A percentile compares a stretch with the other conserved stretches of the same genome.
Conservation (phyloP, 30 jellyfish, hydroid and myxozoan species). For the Nemopilema nomurai region DNA sequence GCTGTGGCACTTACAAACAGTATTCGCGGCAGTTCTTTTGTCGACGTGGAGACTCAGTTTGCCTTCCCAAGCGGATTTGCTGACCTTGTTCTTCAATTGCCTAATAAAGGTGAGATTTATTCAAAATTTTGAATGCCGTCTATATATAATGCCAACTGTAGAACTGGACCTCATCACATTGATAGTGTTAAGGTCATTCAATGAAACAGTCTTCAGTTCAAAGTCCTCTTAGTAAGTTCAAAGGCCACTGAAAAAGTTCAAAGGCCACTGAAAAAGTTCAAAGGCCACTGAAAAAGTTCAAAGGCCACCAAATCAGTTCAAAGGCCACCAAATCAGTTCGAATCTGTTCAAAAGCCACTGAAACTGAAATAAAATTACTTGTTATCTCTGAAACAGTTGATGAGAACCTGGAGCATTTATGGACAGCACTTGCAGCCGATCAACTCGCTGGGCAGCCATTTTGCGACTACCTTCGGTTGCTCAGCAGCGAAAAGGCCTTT, state of each 20-base stretch:
- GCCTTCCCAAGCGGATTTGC: constrained; percentile 42
- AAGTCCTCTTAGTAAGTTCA: too few relatives aligned
- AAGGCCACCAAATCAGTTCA: neutral
- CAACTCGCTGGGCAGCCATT: constrained; percentile 96
- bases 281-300: too few relatives aligned
- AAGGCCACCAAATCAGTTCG: neutral
- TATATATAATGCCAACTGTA: too few relatives aligned
- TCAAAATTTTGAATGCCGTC: too few relatives aligned
- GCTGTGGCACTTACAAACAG: constrained; percentile 11
- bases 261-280: neutral
- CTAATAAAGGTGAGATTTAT: neutral
- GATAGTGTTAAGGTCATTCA: too few relatives aligned
- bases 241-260: neutral
- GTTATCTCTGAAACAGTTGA: constrained; percentile 14
- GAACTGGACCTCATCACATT: too few relatives aligned
- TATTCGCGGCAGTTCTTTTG: constrained; percentile 21
- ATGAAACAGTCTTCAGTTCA: too few relatives aligned
- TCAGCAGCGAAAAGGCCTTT: constrained; percentile 58
- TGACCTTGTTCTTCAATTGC: neutral
- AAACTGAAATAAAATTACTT: neutral
- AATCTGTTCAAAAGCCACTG: too few relatives aligned
- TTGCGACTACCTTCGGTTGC: constrained; percentile 56
- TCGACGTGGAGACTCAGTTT: constrained; percentile 38
- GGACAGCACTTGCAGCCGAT: constrained; percentile 85
- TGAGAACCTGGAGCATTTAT: constrained; percentile 27